Base-by-base conservation (phyloP, 2,888 invertebrate genomes). In the Cheilosia soror region DNA sequence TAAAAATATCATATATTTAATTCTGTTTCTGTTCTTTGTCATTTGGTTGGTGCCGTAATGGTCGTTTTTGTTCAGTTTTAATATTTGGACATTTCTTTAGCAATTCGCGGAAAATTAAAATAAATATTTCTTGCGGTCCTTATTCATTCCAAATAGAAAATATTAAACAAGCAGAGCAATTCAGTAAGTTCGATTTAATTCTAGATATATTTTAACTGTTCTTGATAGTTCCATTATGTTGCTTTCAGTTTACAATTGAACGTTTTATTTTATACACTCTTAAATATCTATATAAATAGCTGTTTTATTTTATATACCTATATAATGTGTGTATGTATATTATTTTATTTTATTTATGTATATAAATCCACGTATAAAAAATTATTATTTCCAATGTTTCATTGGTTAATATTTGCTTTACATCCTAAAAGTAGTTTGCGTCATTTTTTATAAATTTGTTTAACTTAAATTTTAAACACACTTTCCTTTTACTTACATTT, bases 381-480 rank as follows among this genome's bases (percentile, higher is more conserved):
- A 79, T 79, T 79, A 79, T 79, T 79, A 79, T 72, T 72, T 65
- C 72, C 78, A 58, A 58, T 79, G 49, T 65, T 58, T 42, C 40
- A 65, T 66, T 65, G 73, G 69, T 55, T 71, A 77, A 77, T 60
- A 62, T 62, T 63, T 66, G 66, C 66, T 65, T 72, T 73, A 66
- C 6, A 60, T 27, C 40, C 65, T 73, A 65, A 78, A 57, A 57
- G 15, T 63, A 55, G 29, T 77, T 78, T 71, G 71, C 63, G 78
- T 73, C 73, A 40, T 62, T 76, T 20, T 76, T 80, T 55, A 68
- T 68, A 49, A 75, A 75, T 68, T 73, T 83, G 49, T 65, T 66
- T 71, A 84, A 84, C 63, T 84, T 79, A 80, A 83, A 55, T 66
- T 55, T 69, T 62, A 80, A 80, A 80, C 75, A 58, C 75, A 80